phyloP scores from a whole-genome alignment of 2,113 vertebrate genomes.

The Chaetorhynchus papuensis region DNA sequence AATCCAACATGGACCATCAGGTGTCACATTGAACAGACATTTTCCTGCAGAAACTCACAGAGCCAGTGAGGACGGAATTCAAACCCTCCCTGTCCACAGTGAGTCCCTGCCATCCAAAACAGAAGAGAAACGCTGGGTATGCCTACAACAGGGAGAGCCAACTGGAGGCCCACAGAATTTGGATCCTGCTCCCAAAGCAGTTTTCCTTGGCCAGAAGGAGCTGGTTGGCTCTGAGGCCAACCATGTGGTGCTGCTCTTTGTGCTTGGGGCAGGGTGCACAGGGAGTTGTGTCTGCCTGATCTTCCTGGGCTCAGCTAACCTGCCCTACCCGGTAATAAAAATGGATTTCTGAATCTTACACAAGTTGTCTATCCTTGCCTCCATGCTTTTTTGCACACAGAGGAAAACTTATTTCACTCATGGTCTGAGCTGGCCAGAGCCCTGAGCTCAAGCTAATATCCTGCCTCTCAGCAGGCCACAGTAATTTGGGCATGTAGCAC shows the following conservation, averaged over 20 bases:
- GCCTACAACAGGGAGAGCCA: constrained; percentile 3
- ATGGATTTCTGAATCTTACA: background rate
- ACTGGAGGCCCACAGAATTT: constrained; percentile 29
- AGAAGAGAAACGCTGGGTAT: constrained; percentile 29
- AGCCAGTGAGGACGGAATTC: background rate
- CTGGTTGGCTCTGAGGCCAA: background rate
- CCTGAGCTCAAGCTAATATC: constrained; percentile 45
- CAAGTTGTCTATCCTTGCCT: background rate
- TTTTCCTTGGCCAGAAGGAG: constrained; percentile 40
- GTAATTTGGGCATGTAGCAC: constrained; percentile 52
- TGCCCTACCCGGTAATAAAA: background rate
- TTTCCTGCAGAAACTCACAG: background rate
- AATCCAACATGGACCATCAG: background rate
- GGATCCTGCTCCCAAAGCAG: constrained; percentile 3
- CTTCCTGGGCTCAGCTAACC: background rate
- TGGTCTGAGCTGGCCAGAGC: constrained; percentile 26
- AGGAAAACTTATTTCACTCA: background rate
- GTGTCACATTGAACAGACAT: background rate
- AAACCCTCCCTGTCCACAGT: background rate
- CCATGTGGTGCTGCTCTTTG: background rate
- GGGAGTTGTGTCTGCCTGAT: background rate
- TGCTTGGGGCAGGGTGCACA: background rate
- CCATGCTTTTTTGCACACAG: background rate
- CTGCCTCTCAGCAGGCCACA: constrained; percentile 60
- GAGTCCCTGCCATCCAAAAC: background rate